Percentiles rank a stretch among this genome's conserved stretches.
Conservation (phyloP, 2,888 invertebrate species). For the Cinara cedri region DNA sequence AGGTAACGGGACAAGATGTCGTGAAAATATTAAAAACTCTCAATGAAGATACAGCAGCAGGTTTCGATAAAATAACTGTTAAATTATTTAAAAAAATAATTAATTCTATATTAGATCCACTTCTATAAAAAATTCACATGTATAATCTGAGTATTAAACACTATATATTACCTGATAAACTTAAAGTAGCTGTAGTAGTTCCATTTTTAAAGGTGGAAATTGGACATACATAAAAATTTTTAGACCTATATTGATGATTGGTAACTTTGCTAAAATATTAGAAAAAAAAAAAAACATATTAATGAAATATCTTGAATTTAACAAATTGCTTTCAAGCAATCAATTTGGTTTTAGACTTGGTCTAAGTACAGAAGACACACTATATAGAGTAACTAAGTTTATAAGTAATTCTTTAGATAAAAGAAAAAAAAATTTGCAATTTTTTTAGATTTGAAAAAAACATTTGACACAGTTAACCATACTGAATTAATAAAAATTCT, state of each 20-base stretch:
- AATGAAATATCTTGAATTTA: too few relatives aligned
- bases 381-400: constrained; percentile 1
- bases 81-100: not conserved
- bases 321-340: too few relatives aligned
- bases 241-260: not conserved
- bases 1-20: not conserved
- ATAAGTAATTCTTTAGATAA: constrained; percentile 5
- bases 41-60: not conserved
- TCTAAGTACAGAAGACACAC: too few relatives aligned
- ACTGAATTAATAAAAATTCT: not conserved
- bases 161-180: not conserved
- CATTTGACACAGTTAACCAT: too few relatives aligned
- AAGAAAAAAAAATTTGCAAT: too few relatives aligned
- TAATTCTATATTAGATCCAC: not conserved
- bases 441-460: too few relatives aligned
- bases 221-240: not conserved
- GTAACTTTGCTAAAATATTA: not conserved
- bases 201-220: not conserved
- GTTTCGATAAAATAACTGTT: not conserved
- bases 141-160: constrained; percentile 2
- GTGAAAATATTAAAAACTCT: not conserved
- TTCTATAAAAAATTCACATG: not conserved
- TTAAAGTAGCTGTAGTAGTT: not conserved
- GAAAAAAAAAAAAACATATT: too few relatives aligned
- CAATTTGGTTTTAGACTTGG: too few relatives aligned